These are phyloP conservation scores for Pelusios castaneus DNA, from an alignment of 2,113 vertebrate species.

Conservation along the genomic window DNA sequence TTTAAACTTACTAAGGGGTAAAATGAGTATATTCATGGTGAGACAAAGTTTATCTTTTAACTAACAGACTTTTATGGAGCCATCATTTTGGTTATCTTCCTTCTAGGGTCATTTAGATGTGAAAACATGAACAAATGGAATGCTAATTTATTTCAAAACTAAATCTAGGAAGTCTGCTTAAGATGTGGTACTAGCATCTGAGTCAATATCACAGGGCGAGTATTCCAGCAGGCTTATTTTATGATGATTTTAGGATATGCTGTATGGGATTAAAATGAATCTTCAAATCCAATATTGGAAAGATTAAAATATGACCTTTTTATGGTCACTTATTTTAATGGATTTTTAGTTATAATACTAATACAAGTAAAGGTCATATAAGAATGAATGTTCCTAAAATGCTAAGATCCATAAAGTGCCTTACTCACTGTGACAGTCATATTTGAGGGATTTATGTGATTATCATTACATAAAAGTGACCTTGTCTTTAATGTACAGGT, in stretches of 20 bases:
- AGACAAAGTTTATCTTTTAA: not conserved
- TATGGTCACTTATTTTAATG: not conserved
- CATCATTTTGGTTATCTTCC: not conserved
- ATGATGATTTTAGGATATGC: not conserved
- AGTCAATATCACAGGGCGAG: not conserved
- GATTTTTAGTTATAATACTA: slow-evolving; percentile 26
- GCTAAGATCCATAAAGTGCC: slow-evolving; percentile 13
- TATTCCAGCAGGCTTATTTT: not conserved
- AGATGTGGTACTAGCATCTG: not conserved
- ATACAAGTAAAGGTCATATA: slow-evolving; percentile 41
- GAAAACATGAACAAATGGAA: not conserved
- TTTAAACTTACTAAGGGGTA: not conserved
- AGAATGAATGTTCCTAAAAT: not conserved
- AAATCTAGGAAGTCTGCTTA: not conserved
- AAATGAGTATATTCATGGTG: not conserved
- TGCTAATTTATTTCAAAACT: not conserved
- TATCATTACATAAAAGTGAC: slow-evolving; percentile 40
- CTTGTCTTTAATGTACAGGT: slow-evolving; percentile 29
- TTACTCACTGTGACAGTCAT: not conserved
- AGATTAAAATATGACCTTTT: not conserved
- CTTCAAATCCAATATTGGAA: not conserved
- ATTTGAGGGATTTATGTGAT: slow-evolving; percentile 46
- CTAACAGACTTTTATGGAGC: not conserved
- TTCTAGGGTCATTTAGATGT: not conserved
- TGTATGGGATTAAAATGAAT: not conserved